These are phyloP conservation scores for Netta rufina DNA, from an alignment of 2,797 vertebrate genomes.

Conservation along the genomic window DNA sequence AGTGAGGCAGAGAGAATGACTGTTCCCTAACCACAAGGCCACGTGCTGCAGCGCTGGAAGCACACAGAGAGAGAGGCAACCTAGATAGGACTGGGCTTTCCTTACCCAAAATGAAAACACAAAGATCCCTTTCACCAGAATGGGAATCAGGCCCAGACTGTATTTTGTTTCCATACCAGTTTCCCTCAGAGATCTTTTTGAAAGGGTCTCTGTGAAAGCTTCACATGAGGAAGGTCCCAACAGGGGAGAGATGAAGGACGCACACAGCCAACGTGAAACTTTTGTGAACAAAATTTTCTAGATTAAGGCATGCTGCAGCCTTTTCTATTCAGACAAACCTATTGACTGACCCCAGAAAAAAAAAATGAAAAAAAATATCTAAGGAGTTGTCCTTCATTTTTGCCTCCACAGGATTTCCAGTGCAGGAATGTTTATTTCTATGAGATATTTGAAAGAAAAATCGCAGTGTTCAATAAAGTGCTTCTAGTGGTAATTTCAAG, in stretches of 20 bases:
- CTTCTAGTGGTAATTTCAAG: not conserved
- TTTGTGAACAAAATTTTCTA: not conserved
- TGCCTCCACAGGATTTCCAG: not conserved
- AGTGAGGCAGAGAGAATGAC: not conserved
- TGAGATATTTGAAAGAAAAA: slow-evolving; percentile 1
- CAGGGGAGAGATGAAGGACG: not conserved
- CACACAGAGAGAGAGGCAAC: not conserved
- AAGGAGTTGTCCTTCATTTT: not conserved
- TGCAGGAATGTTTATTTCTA: not conserved
- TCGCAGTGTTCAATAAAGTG: not conserved
- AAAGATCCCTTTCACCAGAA: not conserved
- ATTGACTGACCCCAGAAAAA: not conserved
- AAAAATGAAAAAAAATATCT: not conserved
- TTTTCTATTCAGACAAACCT: not conserved
- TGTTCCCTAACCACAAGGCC: not conserved
- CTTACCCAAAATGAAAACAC: not conserved
- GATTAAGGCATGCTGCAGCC: not conserved
- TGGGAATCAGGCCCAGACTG: accelerated
- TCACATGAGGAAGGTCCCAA: not conserved
- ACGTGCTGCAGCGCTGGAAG: not conserved
- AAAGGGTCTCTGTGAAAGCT: not conserved
- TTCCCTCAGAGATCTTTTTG: not conserved
- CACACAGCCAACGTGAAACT: not conserved
- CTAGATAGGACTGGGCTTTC: not conserved
- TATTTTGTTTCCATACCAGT: not conserved